Percentiles rank a stretch among this genome's conserved stretches.
phyloP scores from a whole-genome alignment of 2,888 invertebrate genomes.

The Drosophila demipolita region DNA sequence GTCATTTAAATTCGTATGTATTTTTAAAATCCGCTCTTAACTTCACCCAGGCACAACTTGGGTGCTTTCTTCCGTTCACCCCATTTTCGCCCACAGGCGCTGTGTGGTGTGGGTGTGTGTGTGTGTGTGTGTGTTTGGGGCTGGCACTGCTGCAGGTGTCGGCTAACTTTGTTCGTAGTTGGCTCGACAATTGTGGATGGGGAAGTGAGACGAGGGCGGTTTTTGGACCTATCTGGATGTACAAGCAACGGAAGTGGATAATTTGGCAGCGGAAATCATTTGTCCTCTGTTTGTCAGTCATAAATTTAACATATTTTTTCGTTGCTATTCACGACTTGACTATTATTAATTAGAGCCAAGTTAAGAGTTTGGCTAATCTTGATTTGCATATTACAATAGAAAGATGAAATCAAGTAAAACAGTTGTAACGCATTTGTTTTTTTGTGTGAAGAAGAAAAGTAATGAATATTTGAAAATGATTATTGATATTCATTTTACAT shows the following conservation, averaged over 20 bases:
- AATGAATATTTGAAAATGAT: background rate
- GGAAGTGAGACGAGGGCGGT: background rate
- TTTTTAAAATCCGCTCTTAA: slow-evolving; percentile 58
- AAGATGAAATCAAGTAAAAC: background rate
- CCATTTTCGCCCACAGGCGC: slow-evolving; percentile 2
- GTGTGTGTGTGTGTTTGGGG: slow-evolving; percentile 6
- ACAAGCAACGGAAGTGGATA: slow-evolving; percentile 76
- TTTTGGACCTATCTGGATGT: slow-evolving; percentile 55
- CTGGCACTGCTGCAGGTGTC: slow-evolving; percentile 50
- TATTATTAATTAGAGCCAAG: slow-evolving; percentile 40
- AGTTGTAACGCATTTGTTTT: background rate
- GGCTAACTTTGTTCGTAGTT: slow-evolving; percentile 56
- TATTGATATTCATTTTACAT: background rate
- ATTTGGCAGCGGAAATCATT: slow-evolving; percentile 75
- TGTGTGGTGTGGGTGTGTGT: background rate
- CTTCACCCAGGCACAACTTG: slow-evolving; percentile 5
- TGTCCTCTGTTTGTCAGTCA: slow-evolving; percentile 74
- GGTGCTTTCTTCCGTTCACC: slow-evolving; percentile 26
- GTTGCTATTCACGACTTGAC: slow-evolving; percentile 28
- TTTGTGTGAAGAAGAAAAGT: background rate
- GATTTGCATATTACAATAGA: background rate
- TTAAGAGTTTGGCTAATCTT: background rate
- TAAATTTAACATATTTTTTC: slow-evolving; percentile 54
- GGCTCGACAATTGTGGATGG: slow-evolving; percentile 18
- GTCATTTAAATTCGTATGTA: slow-evolving; percentile 77